Evolutionary conservation across 2,888 invertebrate genomes (phyloP), one percentile per base, ranked within the genome.

Genomic region (Mimachlamys varia): DNA sequence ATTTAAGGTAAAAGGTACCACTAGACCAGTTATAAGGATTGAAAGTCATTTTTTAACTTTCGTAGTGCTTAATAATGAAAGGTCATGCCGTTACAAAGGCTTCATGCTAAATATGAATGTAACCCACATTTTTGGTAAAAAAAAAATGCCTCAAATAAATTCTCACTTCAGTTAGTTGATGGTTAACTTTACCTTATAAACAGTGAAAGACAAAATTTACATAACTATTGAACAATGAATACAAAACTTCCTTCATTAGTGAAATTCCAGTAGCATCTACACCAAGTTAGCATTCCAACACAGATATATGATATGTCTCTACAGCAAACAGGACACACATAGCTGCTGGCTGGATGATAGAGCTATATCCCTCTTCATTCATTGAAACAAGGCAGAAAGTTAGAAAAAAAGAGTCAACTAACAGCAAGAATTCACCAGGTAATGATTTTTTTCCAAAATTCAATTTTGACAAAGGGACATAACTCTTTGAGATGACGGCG

Each of bases 281-380:
- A 76, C 19, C 76, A 76, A 76, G 76, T 76, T 76, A 76, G 76
- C 76, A 76, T 33, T 76, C 76, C 27, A 76, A 27, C 76, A 76
- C 76, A 76, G 33, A 76, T 33, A 76, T 76, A 76, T 76, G 33
- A 27, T 76, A 76, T 76, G 27, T 76, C 7, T 76, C 27, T 76
- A 76, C 76, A 76, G 76, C 76, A 76, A 76, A 76, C 76, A 76
- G 10, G 76, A 33, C 76, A 76, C 27, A 76, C 33, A 76, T 76
- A 15, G 76, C 76, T 27, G 33, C 76, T 76, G 76, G 76, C 76
- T 76, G 27, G 33, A 76, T 33, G 17, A 15, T 76, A 13, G 76
- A 76, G 76, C 27, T 27, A 76, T 76, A 76, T 76, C 76, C 76
- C 76, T 22, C 27, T 27, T 76, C 76, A 76, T 76, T 33, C 33